Base-by-base conservation (phyloP, 2,113 vertebrate species). In the Aphyosemion australe region DNA sequence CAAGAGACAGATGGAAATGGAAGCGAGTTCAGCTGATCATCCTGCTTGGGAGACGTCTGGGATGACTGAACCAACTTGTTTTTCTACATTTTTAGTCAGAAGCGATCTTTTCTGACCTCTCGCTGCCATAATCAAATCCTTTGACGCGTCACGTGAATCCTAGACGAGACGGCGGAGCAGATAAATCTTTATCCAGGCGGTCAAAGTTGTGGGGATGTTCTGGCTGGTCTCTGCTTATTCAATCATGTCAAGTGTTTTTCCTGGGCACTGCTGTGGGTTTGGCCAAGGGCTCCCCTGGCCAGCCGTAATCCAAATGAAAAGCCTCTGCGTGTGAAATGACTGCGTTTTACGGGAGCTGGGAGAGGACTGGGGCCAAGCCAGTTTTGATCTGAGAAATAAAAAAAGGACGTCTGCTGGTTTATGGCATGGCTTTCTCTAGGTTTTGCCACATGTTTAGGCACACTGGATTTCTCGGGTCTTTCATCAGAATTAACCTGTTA, bases 161-260 rank as follows among this genome's bases (percentile, higher is more conserved):
- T 41, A 57, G 70, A 78, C 61, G 14, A 75, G 71, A 84, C 69
- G 72, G 65, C 16, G 55, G 57, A 47, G 71, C 46, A 51, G 75
- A 86, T 81, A 65, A 73, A 21, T 69, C 59, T 19, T 31, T 42
- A 26, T 75, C 47, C 2, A 60, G 31, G 8, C 71, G 0, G 58
- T 78, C 32, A 1, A 15, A 56, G 48, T 57, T 67, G 42, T 12
- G 41, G 74, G 77, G 78, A 86, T 82, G 74, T 77, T 60, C 48
- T 71, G 65, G 67, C 49, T 1, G 14, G 21, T 57, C 47, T 87
- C 85, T 91, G 89, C 76, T 90, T 86, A 88, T 74, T 80, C 80
- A 90, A 90, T 92, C 86, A 89, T 50, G 77, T 84, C 83, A 84
- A 90, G 78, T 90, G 84, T 82, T 89, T 90, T 91, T 89, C 83